Evolutionary conservation across 2,888 invertebrate species (phyloP), one percentile per base, ranked within the genome.

Genomic region (Ennomos fuscantarius): DNA sequence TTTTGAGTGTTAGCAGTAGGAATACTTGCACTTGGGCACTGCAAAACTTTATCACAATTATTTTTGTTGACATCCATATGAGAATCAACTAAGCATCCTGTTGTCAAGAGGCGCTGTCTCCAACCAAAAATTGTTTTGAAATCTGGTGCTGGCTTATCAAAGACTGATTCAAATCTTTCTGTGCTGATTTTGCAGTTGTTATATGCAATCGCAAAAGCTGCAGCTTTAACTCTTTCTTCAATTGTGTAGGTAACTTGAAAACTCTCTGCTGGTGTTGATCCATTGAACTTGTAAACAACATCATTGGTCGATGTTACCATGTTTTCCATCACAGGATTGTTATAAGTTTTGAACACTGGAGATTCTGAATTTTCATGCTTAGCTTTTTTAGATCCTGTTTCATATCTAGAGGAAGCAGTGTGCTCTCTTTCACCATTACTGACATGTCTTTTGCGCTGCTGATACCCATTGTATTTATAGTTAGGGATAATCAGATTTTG

Each of bases 131-230:
- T 88, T 41, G 91, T 92, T 70, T 91, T 85, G 58, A 87, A 91
- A 72, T 92, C 91, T 40, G 93, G 93, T 47, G 92, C 91, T 39
- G 89, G 89, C 75, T 93, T 93, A 47, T 86, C 85, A 77, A 75
- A 89, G 9, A 79, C 39, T 35, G 74, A 62, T 73, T 91, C 85
- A 84, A 93, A 93, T 67, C 81, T 87, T 0, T 85, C 81, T 48
- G 87, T 79, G 48, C 82, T 87, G n/a, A 86, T 81, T 78, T 82
- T 89, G 62, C 92, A 92, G 56, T 92, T 93, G 60, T 86, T 87
- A 60, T 89, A 87, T 12, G 81, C 83, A 65, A 93, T 81, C 33
- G 92, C 91, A 78, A 78, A 87, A 37, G 92, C 91, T 55, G 92
- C 91, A 46, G 85, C 84, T 63, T 70, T 78, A 0, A 92, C 82